Evolutionary conservation across 2,888 invertebrate genomes (phyloP).

Genomic region (Dilophus febrilis): DNA sequence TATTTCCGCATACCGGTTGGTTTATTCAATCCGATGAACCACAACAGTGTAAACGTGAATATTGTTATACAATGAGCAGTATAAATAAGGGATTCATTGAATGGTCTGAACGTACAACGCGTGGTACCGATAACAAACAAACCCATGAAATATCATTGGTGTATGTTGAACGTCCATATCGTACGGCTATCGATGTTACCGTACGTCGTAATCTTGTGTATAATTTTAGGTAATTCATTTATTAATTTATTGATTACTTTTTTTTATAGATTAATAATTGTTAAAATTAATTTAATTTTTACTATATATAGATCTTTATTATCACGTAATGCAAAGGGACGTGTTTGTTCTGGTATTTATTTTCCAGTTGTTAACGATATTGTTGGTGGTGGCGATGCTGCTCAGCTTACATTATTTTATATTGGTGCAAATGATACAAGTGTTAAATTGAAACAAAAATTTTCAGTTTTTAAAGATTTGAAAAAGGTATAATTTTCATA

Average conservation of each 20-base stretch:
- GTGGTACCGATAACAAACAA: slow-evolving; percentile 41
- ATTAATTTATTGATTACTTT: background rate
- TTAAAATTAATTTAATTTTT: slow-evolving; percentile 1
- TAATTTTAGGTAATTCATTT: slow-evolving; percentile 39
- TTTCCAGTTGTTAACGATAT: slow-evolving; percentile 49
- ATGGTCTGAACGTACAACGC: slow-evolving; percentile 69
- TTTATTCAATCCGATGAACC: slow-evolving; percentile 66
- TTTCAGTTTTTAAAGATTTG: slow-evolving; percentile 44
- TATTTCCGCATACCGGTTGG: slow-evolving; percentile 81
- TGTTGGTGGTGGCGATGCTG: slow-evolving; percentile 35
- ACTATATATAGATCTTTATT: slow-evolving; percentile 47
- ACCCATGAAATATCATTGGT: slow-evolving; percentile 54
- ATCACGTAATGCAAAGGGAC: slow-evolving; percentile 68
- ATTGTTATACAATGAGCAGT: slow-evolving; percentile 58
- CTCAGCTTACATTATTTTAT: slow-evolving; percentile 62
- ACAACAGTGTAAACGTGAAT: slow-evolving; percentile 62
- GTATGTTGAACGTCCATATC: slow-evolving; percentile 61
- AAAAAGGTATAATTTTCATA: slow-evolving; percentile 35
- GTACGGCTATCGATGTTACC: slow-evolving; percentile 67
- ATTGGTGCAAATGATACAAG: slow-evolving; percentile 42
- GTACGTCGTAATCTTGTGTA: slow-evolving; percentile 80
- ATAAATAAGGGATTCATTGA: slow-evolving; percentile 59
- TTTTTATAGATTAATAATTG: background rate
- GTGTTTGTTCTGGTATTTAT: slow-evolving; percentile 68
- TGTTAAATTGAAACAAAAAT: slow-evolving; percentile 59